Evolutionary conservation across 2,888 invertebrate genomes (phyloP).

Genomic region (Cecidostiba fungosa): DNA sequence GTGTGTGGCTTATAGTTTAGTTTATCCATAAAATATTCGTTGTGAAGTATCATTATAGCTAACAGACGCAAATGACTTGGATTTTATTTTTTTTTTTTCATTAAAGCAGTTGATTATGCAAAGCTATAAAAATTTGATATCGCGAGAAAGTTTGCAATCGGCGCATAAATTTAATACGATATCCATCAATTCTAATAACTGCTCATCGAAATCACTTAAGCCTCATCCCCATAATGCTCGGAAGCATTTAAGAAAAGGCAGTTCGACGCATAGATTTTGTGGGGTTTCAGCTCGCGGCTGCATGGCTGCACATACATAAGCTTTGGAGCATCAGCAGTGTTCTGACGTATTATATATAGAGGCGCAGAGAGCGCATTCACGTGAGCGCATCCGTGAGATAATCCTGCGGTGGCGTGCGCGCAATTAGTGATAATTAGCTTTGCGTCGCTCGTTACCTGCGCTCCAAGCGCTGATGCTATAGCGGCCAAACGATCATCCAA

Average conservation of each 20-base stretch:
- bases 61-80: neutral
- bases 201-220: neutral
- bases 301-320: neutral
- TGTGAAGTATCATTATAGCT: too few species aligned
- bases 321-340: neutral
- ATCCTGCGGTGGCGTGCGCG: slow-evolving; percentile 6
- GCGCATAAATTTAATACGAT: neutral
- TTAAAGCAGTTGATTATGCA: neutral
- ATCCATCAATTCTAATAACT: neutral
- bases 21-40: too few species aligned
- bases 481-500: neutral
- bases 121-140: neutral
- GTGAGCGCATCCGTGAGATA: slow-evolving; percentile 27
- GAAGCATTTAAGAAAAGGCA: neutral
- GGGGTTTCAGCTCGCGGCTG: neutral
- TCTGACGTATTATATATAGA: neutral
- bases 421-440: slow-evolving; percentile 55
- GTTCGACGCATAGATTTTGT: neutral
- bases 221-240: neutral
- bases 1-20: too few species aligned
- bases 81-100: neutral
- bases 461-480: neutral
- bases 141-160: neutral
- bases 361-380: neutral
- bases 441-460: slow-evolving; percentile 29